These are phyloP conservation scores for Python bivittatus DNA, from an alignment of 2,113 vertebrate genomes.

Conservation along the genomic window DNA sequence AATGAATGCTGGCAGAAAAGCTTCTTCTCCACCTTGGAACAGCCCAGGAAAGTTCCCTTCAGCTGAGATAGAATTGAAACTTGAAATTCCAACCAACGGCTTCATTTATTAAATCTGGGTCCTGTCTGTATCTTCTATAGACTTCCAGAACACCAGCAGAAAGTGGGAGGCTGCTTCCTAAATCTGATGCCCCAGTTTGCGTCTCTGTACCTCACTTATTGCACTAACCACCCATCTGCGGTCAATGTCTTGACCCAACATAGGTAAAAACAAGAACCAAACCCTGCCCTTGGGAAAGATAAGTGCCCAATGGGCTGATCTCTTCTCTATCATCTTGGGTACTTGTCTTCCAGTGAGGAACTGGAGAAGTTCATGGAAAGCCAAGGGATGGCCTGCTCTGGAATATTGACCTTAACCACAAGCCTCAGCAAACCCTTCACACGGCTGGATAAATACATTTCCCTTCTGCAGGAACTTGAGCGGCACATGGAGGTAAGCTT, in stretches of 20 bases:
- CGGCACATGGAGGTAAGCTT: conserved; percentile 91
- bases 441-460: conserved; percentile 93
- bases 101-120: neutral
- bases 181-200: conserved; percentile 90
- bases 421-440: conserved; percentile 97
- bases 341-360: conserved; percentile 80
- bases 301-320: neutral
- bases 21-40: too few relatives aligned
- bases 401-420: conserved; percentile 91
- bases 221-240: conserved; percentile 91
- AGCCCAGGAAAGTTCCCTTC: neutral
- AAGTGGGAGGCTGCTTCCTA: conserved; percentile 88
- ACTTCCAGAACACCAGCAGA: conserved; percentile 89
- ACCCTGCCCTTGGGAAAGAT: neutral
- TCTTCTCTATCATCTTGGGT: conserved; percentile 5
- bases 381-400: conserved; percentile 86
- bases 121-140: conserved; percentile 62
- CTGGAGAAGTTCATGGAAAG: conserved; percentile 96
- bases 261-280: conserved; percentile 76
- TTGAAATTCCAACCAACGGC: neutral
- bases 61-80: neutral
- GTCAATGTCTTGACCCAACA: conserved; percentile 93
- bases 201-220: conserved; percentile 89
- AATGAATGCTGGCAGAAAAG: neutral
- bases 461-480: conserved; percentile 93